Percentiles rank a stretch among this genome's conserved stretches.
phyloP scores from a whole-genome alignment of 2,888 invertebrate species.

The Clusia tigrina region DNA sequence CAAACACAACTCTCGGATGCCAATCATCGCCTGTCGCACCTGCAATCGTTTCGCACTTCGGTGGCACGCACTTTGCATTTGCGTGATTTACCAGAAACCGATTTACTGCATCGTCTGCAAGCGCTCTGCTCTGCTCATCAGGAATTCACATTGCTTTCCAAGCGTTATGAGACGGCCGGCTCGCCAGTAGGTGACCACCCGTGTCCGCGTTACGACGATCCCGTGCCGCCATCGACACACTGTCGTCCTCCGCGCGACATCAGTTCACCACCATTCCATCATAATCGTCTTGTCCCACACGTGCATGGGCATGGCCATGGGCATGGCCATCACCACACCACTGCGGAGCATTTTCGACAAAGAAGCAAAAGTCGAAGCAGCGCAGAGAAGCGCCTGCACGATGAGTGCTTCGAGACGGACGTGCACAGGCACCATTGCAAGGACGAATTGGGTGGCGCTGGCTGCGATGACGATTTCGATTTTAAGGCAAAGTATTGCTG shows the following conservation, averaged over 20 bases:
- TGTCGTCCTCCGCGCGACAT: slow-evolving; percentile 57
- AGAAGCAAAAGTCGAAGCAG: slow-evolving; percentile 47
- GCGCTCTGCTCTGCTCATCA: slow-evolving; percentile 87
- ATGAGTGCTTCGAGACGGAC: slow-evolving; percentile 46
- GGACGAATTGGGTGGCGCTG: slow-evolving; percentile 42
- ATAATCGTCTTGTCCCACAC: neutral
- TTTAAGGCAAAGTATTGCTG: slow-evolving; percentile 55
- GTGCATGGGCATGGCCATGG: slow-evolving; percentile 26
- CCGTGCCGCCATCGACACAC: slow-evolving; percentile 55
- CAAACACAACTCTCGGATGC: slow-evolving; percentile 79
- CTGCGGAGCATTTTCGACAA: slow-evolving; percentile 38
- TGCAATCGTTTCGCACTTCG: slow-evolving; percentile 79
- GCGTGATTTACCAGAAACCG: slow-evolving; percentile 77
- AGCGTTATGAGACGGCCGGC: slow-evolving; percentile 72
- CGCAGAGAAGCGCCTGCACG: slow-evolving; percentile 49
- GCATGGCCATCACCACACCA: slow-evolving; percentile 27
- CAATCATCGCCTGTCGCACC: slow-evolving; percentile 78
- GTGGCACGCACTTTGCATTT: slow-evolving; percentile 79
- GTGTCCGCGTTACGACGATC: slow-evolving; percentile 61
- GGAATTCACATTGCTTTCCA: slow-evolving; percentile 84
- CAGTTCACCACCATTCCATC: slow-evolving; percentile 32
- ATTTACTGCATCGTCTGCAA: slow-evolving; percentile 79
- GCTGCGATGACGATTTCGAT: slow-evolving; percentile 58
- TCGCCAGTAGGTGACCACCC: slow-evolving; percentile 63
- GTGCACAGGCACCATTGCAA: slow-evolving; percentile 53